Evolutionary conservation across 2,113 vertebrate genomes (phyloP), one percentile per base, ranked within the genome.

Genomic region (Apistogramma diplotaenia): DNA sequence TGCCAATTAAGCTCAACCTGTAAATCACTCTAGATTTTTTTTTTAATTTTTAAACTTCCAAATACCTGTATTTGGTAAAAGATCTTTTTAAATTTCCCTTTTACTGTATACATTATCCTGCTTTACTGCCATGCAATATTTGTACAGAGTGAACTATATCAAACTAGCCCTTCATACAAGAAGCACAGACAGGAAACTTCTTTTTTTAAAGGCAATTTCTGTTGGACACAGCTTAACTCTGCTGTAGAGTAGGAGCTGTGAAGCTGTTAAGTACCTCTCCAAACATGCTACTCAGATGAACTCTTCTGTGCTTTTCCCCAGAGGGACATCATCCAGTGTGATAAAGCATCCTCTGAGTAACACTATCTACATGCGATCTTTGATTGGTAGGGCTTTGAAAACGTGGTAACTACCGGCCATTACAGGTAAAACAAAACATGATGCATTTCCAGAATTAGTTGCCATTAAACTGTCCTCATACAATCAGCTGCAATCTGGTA

Each of bases 171-270:
- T 12, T 61, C 37, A 59, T 55, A 56, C 10, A 76, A 43, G 49
- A 73, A 82, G 65, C 35, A 59, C 40, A 61, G 29, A 46, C 8
- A 77, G 21, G 33, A 51, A 15, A 74, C 21, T 21, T 84, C 33
- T 73, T 58, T 82, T 87, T 87, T 77, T 55, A n/a, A n/a, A 55
- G 76, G 21, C n/a, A 13, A 86, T 74, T 87, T 84, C 46, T 25
- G 58, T 78, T 81, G 55, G 55, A 80, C 3, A 10, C 78, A 89
- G 76, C 67, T 78, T 76, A 85, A 71, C 74, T 75, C 35, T 31
- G 60, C 23, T 55, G 72, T 51, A 62, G 81, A 83, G 58, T 55
- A 78, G 73, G 46, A 60, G 60, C 81, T 84, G 51, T 40, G 60
- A 79, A 86, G 76, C 70, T 58, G 67, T 53, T 79, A 61, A 74